Conservation (phyloP, 2,888 invertebrate species). For the Dorcus parallelipipedus region DNA sequence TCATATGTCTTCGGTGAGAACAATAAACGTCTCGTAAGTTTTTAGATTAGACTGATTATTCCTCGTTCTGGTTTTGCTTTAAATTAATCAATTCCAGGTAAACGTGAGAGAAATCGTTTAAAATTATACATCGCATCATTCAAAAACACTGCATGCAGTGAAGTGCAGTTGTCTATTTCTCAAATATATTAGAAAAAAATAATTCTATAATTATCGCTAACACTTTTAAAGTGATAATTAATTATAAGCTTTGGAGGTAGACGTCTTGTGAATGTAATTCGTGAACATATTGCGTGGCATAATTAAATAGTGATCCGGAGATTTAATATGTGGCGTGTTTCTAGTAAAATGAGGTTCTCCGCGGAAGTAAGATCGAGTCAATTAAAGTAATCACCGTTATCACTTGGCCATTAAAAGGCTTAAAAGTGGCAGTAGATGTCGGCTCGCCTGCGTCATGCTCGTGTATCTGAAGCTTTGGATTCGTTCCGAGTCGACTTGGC, state of each 20-base stretch:
- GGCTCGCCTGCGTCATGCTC: constrained; percentile 43
- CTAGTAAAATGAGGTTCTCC: constrained; percentile 15
- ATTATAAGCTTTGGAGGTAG: no score
- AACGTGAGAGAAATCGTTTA: no score
- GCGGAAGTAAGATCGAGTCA: constrained; percentile 62
- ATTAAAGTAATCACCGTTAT: constrained; percentile 69
- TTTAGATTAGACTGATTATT: neutral
- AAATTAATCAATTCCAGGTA: no score
- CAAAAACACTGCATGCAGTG: no score
- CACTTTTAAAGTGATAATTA: no score
- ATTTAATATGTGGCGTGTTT: constrained; percentile 14
- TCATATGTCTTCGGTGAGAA: constrained; percentile 1
- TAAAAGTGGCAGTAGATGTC: constrained; percentile 49
- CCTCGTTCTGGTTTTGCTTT: no score
- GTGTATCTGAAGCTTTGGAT: constrained; percentile 42
- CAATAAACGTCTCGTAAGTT: neutral
- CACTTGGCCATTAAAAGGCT: constrained; percentile 67
- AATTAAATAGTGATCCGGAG: constrained; percentile 12
- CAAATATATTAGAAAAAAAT: no score
- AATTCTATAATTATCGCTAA: no score
- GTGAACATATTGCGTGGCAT: no score
- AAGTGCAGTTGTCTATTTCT: no score
- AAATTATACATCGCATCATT: no score
- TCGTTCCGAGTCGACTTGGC: constrained; percentile 40
- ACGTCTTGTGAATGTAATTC: no score